Conservation (phyloP, 2,797 vertebrate genomes). For the Halcyon leucocephala region DNA sequence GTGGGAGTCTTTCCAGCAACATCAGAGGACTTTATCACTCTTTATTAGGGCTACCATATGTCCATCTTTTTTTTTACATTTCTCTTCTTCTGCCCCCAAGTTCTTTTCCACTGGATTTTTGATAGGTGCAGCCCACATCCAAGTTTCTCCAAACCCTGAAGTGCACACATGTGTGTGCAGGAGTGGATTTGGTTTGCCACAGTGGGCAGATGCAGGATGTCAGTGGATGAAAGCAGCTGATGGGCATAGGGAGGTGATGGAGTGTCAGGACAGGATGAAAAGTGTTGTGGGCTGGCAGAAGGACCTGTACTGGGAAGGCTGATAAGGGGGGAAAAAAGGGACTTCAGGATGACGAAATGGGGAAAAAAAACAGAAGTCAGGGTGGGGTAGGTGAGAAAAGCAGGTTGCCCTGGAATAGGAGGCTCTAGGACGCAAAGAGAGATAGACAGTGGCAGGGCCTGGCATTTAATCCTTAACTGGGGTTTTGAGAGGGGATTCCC, state of each 20-base stretch:
- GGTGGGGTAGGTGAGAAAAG: background rate
- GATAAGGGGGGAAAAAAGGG: background rate
- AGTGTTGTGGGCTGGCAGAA: background rate
- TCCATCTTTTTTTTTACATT: background rate
- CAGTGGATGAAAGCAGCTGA: background rate
- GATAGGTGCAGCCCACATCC: background rate
- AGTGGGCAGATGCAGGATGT: background rate
- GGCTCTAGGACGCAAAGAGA: background rate
- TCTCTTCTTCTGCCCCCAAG: background rate
- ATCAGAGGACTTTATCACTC: slow-evolving; percentile 52
- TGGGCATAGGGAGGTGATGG: background rate
- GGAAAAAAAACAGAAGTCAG: background rate
- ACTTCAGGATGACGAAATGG: background rate
- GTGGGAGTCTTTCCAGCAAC: slow-evolving; percentile 46
- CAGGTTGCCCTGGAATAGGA: background rate
- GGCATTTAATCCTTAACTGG: background rate
- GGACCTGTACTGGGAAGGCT: background rate
- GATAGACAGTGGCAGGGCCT: background rate
- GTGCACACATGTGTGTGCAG: rapidly evolving
- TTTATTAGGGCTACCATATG: slow-evolving; percentile 61
- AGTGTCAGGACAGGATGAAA: background rate
- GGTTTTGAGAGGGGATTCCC: background rate
- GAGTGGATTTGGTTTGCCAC: background rate
- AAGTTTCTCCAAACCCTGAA: background rate
- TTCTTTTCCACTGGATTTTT: background rate